Evolutionary conservation across 2,113 vertebrate genomes (phyloP).

Genomic region (Pelecanoides urinatrix): DNA sequence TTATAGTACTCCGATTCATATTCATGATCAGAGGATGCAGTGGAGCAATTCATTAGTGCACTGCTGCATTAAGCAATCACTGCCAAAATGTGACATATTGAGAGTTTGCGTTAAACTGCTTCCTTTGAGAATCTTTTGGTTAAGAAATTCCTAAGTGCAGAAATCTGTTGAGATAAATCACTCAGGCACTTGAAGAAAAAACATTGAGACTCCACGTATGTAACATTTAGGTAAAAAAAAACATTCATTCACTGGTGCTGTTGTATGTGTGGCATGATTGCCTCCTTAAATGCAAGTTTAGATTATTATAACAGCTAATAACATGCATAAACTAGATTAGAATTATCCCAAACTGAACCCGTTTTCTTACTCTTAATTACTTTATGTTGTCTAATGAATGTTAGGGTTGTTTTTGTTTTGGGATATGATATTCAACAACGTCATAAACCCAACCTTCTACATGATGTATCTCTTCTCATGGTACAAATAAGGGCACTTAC

Average conservation of each 20-base stretch:
- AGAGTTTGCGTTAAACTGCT: conserved; percentile 13
- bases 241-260: neutral
- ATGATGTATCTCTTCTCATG: neutral
- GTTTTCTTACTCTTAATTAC: neutral
- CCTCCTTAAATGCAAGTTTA: neutral
- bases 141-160: neutral
- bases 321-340: neutral
- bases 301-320: neutral
- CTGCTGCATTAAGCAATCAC: conserved; percentile 45
- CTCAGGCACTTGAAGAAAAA: neutral
- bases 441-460: neutral
- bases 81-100: conserved; percentile 35
- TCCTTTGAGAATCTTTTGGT: conserved; percentile 6
- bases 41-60: conserved; percentile 47
- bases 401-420: neutral
- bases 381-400: neutral
- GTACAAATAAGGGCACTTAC: neutral
- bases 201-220: neutral
- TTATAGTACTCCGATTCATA: conserved; percentile 48
- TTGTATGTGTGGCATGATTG: neutral
- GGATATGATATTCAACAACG: neutral
- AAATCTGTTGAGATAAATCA: conserved; percentile 14
- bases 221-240: neutral
- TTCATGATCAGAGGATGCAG: conserved; percentile 50
- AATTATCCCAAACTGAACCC: neutral